Percentiles rank a stretch among this genome's conserved stretches.
Evolutionary conservation across 2,888 invertebrate species (phyloP).

Genomic region (Euclidia mi): DNA sequence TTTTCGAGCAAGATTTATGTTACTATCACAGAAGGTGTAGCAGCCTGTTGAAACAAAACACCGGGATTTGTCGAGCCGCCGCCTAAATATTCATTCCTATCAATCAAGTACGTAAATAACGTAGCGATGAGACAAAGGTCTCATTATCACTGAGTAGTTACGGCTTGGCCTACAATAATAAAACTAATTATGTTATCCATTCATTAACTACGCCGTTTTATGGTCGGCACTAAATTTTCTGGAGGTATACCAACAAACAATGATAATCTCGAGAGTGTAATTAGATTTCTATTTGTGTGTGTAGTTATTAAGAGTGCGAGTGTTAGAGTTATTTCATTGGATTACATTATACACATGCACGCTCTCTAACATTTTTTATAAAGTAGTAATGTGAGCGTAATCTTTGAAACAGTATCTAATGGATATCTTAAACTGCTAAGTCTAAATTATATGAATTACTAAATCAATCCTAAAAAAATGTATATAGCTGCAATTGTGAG

Average conservation of each 20-base stretch:
- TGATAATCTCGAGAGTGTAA: slow-evolving; percentile 27
- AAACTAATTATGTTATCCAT: slow-evolving; percentile 61
- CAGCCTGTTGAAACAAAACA: slow-evolving; percentile 64
- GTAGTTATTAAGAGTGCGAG: slow-evolving; percentile 1
- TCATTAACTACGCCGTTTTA: slow-evolving; percentile 44
- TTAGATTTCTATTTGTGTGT: slow-evolving; percentile 26
- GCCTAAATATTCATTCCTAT: slow-evolving; percentile 80
- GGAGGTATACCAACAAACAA: slow-evolving; percentile 41
- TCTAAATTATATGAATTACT: too few relatives aligned
- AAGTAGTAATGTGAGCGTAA: neutral
- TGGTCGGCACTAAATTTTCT: slow-evolving; percentile 37
- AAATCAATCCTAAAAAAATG: too few relatives aligned
- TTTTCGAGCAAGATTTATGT: slow-evolving; percentile 77
- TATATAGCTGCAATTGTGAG: too few relatives aligned
- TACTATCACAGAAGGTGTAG: slow-evolving; percentile 74
- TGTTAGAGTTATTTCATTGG: neutral
- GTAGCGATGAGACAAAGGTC: slow-evolving; percentile 69
- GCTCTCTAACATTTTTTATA: neutral
- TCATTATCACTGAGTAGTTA: slow-evolving; percentile 72
- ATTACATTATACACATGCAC: neutral
- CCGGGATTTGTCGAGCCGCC: slow-evolving; percentile 69
- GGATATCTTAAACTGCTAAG: too few relatives aligned
- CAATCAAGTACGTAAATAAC: slow-evolving; percentile 81
- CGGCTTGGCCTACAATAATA: slow-evolving; percentile 61
- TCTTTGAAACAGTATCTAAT: too few relatives aligned